Evolutionary conservation across 2,113 vertebrate genomes (phyloP).

Genomic region (Nerophis ophidion): DNA sequence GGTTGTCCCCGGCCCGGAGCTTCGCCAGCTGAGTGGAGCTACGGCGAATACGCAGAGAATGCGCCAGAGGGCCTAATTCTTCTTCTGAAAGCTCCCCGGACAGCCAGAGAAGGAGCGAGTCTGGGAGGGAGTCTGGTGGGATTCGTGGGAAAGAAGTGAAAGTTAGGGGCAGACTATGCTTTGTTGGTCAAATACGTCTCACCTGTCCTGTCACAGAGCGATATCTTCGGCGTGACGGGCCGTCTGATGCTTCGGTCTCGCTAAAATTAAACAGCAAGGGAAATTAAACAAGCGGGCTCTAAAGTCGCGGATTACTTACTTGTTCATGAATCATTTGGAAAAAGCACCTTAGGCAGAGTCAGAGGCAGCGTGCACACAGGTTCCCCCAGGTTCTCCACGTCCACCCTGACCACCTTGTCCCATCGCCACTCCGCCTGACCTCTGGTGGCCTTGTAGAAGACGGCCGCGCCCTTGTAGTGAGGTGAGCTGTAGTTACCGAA

Average conservation of each 20-base stretch:
- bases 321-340: not conserved
- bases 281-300: too few species aligned
- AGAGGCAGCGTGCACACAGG: conserved; percentile 78
- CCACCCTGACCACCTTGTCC: conserved; percentile 30
- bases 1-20: conserved; percentile 70
- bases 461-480: conserved; percentile 79
- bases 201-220: conserved; percentile 68
- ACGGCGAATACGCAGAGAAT: conserved; percentile 66
- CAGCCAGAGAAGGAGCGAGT: conserved; percentile 63
- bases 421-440: conserved; percentile 57
- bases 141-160: conserved; percentile 15
- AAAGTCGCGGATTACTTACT: not conserved
- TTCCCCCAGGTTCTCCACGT: conserved; percentile 50
- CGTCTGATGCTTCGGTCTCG: conserved; percentile 65
- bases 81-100: conserved; percentile 56
- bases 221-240: conserved; percentile 52
- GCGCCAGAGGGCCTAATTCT: conserved; percentile 58
- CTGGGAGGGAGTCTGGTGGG: conserved; percentile 55
- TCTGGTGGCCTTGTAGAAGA: conserved; percentile 74
- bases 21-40: conserved; percentile 78
- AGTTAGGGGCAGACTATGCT: not conserved
- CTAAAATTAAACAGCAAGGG: conserved; percentile 44
- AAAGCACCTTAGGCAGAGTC: conserved; percentile 78
- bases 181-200: not conserved
- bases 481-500: conserved; percentile 83